Base-by-base conservation (phyloP, 1,140 invertebrate genomes). In the Hydropsyche tenuis region DNA sequence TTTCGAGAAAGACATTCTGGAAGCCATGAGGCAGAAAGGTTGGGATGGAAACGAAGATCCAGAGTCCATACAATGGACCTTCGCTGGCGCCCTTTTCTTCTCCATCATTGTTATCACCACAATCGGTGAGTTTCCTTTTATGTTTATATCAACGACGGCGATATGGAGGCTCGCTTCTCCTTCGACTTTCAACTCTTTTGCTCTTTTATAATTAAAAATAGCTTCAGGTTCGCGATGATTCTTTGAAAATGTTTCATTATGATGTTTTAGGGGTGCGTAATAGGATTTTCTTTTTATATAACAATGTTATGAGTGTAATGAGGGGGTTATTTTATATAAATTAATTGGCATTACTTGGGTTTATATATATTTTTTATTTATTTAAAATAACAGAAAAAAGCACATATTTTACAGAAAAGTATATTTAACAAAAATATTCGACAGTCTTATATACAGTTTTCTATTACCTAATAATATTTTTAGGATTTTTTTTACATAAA, bases 31-130 rank as follows among this genome's bases (percentile, higher is more conserved):
- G 78, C 91, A 93, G 63, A 89, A 94, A 48, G 96, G 96, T 3
- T 98, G 96, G 92, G 94, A 97, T 81, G 96, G 96, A 51, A 90
- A 89, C 77, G 94, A 97, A 83, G 90, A 91, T 75, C 85, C 86
- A 6, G 85, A 89, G 9, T 89, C 88, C 75, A 89, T 91, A 64
- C 94, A 96, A 80, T 96, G 95, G 95, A 95, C 93, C 1, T 94
- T 96, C 79, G 89, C 92, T 12, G 96, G 96, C 1, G 93, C 95
- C 0, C 88, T 98, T 2, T 96, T 98, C 83, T 99, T 99, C 84
- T 97, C 95, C 73, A 95, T 99, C 78, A 98, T 98, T 78, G 96
- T 98, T 60, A 98, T 98, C 79, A 98, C 96, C 0, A 98, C 96
- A 20, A 98, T 97, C 68, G 96, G 96, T 96, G 81, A 90, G 89